Evolutionary conservation across 2,113 vertebrate genomes (phyloP), one percentile per base, ranked within the genome.

Genomic region (Melanocharis versteri): DNA sequence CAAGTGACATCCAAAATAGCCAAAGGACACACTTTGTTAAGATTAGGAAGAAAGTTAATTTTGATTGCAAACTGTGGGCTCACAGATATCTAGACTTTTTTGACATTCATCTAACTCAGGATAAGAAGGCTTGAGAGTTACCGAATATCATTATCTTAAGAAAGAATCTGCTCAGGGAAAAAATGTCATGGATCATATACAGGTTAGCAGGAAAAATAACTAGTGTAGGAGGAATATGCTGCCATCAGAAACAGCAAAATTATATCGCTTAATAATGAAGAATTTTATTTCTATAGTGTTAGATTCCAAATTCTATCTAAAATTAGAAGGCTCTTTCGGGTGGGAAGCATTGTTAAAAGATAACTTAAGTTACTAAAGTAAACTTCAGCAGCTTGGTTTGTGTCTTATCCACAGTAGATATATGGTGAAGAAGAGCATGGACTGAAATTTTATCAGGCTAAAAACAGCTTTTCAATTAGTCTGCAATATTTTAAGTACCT

Each of bases 151-250:
- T 26, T 80, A 44, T 42, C 47, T 86, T 85, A 89, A 85, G 39
- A 96, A 95, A 87, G 21, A 72, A 79, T 21, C 40, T 73, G 13
- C 71, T 93, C 31, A 82, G n/a, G 47, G 71, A 88, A 95, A 85
- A 96, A 72, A 50, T 51, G 28, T 16, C 58, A 80, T 30, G 70
- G 61, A 84, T 75, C 47, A 78, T 0, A 2, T 45, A 68, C 12
- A 64, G n/a, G 3, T 90, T 94, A 77, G 24, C 16, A 92, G 54
- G 28, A 73, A 92, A 94, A 88, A 78, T 39, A 71, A 84, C 82
- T 37, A 86, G 26, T 21, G 17, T 24, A 65, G 33, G 66, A 81
- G 8, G 79, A 93, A 96, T 79, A 37, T 61, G 33, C 44, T 73
- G 65, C 6, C 24, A 82, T 57, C 17, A 78, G 68, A 61, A 33